Evolutionary conservation across 2,888 invertebrate genomes (phyloP).

Genomic region (Machimus rusticus): DNA sequence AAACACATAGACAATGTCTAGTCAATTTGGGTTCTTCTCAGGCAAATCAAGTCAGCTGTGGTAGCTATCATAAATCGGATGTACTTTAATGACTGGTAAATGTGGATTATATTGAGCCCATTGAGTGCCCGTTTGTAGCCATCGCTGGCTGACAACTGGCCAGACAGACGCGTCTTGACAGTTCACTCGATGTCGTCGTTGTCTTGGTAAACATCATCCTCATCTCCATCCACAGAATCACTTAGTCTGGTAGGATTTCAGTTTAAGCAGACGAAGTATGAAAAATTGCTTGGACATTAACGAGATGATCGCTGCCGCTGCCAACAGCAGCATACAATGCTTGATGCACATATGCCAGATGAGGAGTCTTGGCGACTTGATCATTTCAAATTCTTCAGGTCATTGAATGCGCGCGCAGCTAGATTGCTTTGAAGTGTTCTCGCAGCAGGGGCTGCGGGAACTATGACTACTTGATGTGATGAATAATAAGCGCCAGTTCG

Average conservation of each 20-base stretch:
- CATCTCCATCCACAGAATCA: not conserved
- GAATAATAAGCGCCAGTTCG: not conserved
- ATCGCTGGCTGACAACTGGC: not conserved
- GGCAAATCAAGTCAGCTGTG: not conserved
- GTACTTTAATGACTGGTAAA: not conserved
- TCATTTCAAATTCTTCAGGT: not conserved
- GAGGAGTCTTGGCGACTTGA: not conserved
- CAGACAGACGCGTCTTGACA: constrained; percentile 14
- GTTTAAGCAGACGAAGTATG: not conserved
- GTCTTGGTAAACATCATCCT: not conserved
- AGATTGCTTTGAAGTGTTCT: not conserved
- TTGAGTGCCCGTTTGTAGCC: not conserved
- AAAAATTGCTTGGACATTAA: not conserved
- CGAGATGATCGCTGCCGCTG: not conserved
- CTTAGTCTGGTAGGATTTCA: not conserved
- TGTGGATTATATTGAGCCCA: constrained; percentile 2
- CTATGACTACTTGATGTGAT: not conserved
- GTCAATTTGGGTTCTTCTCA: not conserved
- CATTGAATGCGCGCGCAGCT: not conserved
- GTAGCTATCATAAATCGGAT: not conserved
- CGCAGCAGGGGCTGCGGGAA: not conserved
- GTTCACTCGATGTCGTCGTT: not conserved
- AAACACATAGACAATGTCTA: constrained; percentile 1
- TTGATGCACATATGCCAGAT: not conserved
- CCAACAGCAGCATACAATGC: not conserved